phyloP scores from a whole-genome alignment of 2,797 vertebrate genomes.

The Cyclura pinguis region DNA sequence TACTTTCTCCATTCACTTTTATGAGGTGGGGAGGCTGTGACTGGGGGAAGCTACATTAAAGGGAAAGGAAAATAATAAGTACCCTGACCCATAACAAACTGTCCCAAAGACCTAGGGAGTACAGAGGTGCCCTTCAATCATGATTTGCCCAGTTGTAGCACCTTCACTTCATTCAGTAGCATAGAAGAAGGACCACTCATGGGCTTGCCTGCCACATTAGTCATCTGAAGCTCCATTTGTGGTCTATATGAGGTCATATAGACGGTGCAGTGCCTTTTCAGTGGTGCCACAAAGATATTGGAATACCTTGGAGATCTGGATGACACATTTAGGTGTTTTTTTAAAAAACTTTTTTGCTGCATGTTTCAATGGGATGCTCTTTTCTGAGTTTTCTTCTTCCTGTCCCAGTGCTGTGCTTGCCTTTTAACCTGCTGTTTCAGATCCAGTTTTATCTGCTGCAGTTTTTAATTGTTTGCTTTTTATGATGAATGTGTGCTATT shows the following conservation, averaged over 20 bases:
- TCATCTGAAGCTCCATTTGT: background rate
- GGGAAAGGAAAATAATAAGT: too few relatives aligned
- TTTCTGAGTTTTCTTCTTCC: background rate
- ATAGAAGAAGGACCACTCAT: background rate
- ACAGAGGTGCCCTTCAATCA: background rate
- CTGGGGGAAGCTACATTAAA: background rate
- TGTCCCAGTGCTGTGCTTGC: background rate
- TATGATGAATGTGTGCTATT: slow-evolving; percentile 20
- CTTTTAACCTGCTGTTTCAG: slow-evolving; percentile 5
- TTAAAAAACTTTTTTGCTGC: background rate
- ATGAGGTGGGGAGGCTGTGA: background rate
- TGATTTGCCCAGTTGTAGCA: background rate
- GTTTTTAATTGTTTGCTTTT: slow-evolving; percentile 25
- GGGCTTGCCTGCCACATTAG: background rate
- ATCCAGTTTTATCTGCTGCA: slow-evolving; percentile 7
- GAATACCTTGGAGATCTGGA: background rate
- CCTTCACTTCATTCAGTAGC: background rate
- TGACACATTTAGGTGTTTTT: background rate
- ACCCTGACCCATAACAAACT: background rate
- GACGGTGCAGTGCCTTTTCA: background rate
- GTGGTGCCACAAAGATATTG: background rate
- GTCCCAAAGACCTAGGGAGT: background rate
- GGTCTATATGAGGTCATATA: background rate
- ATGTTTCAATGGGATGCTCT: background rate
- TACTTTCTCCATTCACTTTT: background rate